A percentile compares a stretch with the other conserved stretches of the same genome.
Conservation (phyloP, 2,797 vertebrate species). For the Spondyliosoma cantharus region DNA sequence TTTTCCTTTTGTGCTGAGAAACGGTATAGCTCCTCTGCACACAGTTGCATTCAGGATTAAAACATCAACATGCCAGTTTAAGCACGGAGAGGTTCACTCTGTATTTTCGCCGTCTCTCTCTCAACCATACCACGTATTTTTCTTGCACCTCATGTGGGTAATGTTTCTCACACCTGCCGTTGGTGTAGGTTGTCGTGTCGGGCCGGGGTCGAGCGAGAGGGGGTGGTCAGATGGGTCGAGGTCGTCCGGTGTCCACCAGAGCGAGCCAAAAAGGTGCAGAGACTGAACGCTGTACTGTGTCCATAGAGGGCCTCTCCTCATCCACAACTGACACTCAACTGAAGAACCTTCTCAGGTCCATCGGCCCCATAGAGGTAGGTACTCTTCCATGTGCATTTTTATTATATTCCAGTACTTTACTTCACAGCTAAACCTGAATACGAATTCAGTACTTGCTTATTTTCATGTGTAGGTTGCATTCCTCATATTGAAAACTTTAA, state of each 20-base stretch:
- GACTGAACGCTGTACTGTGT: slow-evolving; percentile 89
- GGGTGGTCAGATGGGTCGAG: slow-evolving; percentile 60
- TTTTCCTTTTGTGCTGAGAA: slow-evolving; percentile 43
- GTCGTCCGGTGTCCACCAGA: slow-evolving; percentile 87
- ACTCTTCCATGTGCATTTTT: too few relatives aligned
- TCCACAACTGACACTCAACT: slow-evolving; percentile 95
- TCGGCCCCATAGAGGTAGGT: slow-evolving; percentile 95
- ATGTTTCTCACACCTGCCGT: slow-evolving; percentile 26
- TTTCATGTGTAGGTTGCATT: background rate
- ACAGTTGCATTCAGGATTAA: slow-evolving; percentile 39
- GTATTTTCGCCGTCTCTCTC: background rate
- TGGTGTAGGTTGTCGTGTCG: slow-evolving; percentile 88
- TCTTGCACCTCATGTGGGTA: background rate
- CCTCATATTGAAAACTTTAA: slow-evolving; percentile 15
- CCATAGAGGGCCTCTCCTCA: slow-evolving; percentile 96
- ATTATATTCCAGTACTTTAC: too few relatives aligned
- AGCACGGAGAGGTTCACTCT: slow-evolving; percentile 53
- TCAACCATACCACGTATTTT: background rate
- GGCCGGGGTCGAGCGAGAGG: slow-evolving; percentile 90
- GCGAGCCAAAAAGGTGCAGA: slow-evolving; percentile 88
- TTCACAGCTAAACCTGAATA: background rate
- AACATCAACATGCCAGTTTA: slow-evolving; percentile 43
- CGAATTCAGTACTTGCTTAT: background rate
- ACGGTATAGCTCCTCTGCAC: slow-evolving; percentile 26
- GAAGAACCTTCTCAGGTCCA: slow-evolving; percentile 94